Conservation (phyloP, 2,888 invertebrate species). For the Cataglyphis cursor region DNA sequence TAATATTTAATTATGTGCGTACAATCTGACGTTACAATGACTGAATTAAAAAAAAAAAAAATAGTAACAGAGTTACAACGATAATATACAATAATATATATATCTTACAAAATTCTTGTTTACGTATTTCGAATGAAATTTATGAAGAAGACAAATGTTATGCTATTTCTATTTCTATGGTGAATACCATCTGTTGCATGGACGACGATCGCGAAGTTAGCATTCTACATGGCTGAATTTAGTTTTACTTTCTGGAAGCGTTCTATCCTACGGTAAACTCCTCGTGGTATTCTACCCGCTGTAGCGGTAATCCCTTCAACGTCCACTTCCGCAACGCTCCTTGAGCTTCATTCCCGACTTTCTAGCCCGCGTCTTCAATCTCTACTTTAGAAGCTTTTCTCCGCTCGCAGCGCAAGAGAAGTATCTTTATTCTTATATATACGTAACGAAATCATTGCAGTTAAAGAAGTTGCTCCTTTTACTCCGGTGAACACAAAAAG, state of each 20-base stretch:
- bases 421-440: constrained; percentile 51
- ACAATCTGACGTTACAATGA: background rate
- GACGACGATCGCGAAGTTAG: constrained; percentile 28
- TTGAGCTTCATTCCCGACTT: constrained; percentile 46
- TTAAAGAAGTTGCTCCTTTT: constrained; percentile 53
- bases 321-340: constrained; percentile 52
- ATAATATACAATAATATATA: background rate
- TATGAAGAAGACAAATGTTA: constrained; percentile 34
- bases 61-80: background rate
- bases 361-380: constrained; percentile 65
- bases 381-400: constrained; percentile 44
- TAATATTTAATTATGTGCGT: constrained; percentile 4
- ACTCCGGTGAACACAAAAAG: constrained; percentile 14
- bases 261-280: constrained; percentile 53
- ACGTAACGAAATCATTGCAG: constrained; percentile 50
- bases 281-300: constrained; percentile 46
- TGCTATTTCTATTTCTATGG: constrained; percentile 22
- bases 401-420: constrained; percentile 24
- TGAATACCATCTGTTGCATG: constrained; percentile 13
- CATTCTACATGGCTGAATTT: constrained; percentile 49
- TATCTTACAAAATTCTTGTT: constrained; percentile 12
- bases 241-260: constrained; percentile 52
- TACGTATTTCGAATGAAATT: constrained; percentile 42
- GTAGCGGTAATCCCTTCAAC: constrained; percentile 52
- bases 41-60: background rate